These are phyloP conservation scores for Manduca sexta DNA, from an alignment of 1,140 invertebrate species.

Conservation along the genomic window DNA sequence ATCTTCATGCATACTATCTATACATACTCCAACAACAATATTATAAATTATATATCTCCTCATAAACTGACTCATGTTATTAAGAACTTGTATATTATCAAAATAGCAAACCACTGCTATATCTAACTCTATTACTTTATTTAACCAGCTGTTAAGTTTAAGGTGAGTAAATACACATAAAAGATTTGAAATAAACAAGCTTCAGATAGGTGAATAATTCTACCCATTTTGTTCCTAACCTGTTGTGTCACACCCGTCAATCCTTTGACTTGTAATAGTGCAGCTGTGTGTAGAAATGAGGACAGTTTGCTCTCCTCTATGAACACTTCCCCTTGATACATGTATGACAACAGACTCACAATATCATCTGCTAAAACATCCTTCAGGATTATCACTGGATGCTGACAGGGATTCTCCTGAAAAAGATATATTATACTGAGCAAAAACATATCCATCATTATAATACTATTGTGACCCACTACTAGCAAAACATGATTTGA, in stretches of 20 bases:
- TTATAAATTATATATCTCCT: too few species aligned
- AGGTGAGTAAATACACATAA: too few species aligned
- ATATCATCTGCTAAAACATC: conserved; percentile 80
- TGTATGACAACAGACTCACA: conserved; percentile 81
- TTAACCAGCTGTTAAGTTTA: too few species aligned
- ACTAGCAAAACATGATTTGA: too few species aligned
- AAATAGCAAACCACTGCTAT: too few species aligned
- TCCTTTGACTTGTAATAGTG: conserved; percentile 82
- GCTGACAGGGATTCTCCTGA: conserved; percentile 86
- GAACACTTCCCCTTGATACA: conserved; percentile 86
- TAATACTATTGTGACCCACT: neutral
- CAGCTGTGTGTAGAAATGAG: conserved; percentile 82
- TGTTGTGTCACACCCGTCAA: conserved; percentile 69
- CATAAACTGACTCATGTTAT: too few species aligned
- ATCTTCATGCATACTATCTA: too few species aligned
- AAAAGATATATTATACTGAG: conserved; percentile 20
- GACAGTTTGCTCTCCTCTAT: conserved; percentile 81
- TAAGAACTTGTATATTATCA: too few species aligned
- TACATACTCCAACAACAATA: too few species aligned
- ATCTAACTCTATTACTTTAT: too few species aligned
- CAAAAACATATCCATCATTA: neutral
- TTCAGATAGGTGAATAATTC: too few species aligned
- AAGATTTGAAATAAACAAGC: too few species aligned
- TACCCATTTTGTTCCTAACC: conserved; percentile 28
- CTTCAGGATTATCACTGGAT: conserved; percentile 87